Conservation (phyloP, 2,113 vertebrate genomes). For the Neotragus moschatus region DNA sequence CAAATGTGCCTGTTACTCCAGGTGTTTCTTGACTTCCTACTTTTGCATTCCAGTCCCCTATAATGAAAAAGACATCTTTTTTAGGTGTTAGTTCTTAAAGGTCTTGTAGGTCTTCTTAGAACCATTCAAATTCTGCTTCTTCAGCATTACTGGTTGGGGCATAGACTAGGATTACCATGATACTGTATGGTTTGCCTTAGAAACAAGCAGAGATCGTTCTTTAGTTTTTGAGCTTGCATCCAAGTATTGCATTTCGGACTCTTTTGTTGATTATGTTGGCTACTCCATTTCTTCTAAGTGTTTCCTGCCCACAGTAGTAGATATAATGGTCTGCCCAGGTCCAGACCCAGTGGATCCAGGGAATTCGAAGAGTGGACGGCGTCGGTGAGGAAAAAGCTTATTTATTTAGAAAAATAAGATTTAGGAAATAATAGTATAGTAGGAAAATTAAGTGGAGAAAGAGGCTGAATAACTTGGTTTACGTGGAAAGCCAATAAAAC, state of each 20-base stretch:
- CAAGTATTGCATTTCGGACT: neutral
- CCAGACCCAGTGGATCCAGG: too few relatives aligned
- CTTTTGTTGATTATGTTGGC: neutral
- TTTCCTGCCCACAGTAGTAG: neutral
- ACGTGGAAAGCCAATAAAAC: too few relatives aligned
- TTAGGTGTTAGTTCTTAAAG: neutral
- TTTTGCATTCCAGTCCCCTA: neutral
- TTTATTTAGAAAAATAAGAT: too few relatives aligned
- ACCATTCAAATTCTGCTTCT: neutral
- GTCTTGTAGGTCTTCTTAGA: neutral
- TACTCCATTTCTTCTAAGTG: neutral
- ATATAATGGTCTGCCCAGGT: too few relatives aligned
- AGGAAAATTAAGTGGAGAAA: too few relatives aligned
- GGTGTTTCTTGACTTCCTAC: neutral
- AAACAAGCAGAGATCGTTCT: neutral
- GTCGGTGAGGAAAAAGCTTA: too few relatives aligned
- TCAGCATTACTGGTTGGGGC: accelerated
- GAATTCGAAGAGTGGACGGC: too few relatives aligned
- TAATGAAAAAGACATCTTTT: neutral
- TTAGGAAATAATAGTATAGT: too few relatives aligned
- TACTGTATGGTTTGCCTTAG: neutral
- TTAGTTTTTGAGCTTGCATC: neutral
- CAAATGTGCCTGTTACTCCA: neutral
- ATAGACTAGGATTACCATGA: neutral
- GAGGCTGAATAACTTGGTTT: too few relatives aligned